phyloP scores from a whole-genome alignment of 2,113 vertebrate genomes.

The Marmota monax region DNA sequence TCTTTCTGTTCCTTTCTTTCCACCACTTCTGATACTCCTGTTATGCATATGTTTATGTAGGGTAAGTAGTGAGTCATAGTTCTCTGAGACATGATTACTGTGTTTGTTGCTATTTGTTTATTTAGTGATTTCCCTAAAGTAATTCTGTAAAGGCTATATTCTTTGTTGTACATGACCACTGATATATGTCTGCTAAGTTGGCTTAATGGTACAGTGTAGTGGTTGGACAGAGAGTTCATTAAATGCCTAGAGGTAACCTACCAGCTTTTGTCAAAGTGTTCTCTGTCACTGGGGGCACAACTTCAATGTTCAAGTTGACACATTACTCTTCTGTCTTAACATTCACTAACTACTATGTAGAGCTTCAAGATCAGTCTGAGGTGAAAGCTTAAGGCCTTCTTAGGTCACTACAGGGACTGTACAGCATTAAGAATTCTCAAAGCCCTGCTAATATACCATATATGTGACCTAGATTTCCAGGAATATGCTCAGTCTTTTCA shows the following conservation, averaged over 20 bases:
- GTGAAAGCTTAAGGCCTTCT: too few relatives aligned
- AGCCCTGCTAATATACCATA: background rate
- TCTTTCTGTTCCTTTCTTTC: background rate
- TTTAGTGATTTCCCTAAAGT: background rate
- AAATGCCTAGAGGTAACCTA: background rate
- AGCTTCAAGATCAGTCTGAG: background rate
- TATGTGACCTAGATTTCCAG: background rate
- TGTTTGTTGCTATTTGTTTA: background rate
- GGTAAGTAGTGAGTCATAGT: background rate
- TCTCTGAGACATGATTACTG: background rate
- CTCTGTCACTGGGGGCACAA: rapidly evolving
- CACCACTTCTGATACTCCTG: background rate
- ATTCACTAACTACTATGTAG: background rate
- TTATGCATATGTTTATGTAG: background rate
- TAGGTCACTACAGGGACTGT: background rate
- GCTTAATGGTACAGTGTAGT: background rate
- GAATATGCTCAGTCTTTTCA: background rate
- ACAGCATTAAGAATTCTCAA: background rate
- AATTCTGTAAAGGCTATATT: background rate
- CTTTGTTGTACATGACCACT: background rate
- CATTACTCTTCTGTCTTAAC: background rate
- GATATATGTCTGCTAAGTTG: background rate
- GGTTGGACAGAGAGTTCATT: background rate
- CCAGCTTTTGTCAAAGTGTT: background rate
- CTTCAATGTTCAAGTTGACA: background rate